A percentile compares a stretch with the other conserved stretches of the same genome.
phyloP scores from a whole-genome alignment of 2,113 vertebrate genomes.

The Nesogale talazaci region DNA sequence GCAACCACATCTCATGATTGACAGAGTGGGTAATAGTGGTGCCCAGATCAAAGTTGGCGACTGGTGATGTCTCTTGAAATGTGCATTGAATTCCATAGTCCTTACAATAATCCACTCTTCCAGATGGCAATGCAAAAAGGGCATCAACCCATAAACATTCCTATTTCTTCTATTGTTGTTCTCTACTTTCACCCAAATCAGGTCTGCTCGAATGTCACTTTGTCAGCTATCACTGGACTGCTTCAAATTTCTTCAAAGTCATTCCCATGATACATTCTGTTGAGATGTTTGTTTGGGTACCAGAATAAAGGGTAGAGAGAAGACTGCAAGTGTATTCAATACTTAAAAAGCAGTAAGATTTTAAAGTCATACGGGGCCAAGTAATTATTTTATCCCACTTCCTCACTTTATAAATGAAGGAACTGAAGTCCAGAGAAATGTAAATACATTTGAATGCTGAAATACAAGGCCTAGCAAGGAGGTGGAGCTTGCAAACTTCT shows the following conservation, averaged over 20 bases:
- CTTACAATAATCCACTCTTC: no score
- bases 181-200: not conserved
- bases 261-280: not conserved
- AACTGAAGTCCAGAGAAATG: not conserved
- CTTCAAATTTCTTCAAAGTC: not conserved
- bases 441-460: not conserved
- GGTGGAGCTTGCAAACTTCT: no score
- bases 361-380: not conserved
- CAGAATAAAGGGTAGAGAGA: not conserved
- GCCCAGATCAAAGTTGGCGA: no score
- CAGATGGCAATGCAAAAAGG: no score
- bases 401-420: not conserved
- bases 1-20: no score
- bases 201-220: not conserved
- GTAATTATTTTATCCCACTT: not conserved
- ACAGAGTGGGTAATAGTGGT: no score
- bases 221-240: not conserved
- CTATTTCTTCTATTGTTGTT: not conserved
- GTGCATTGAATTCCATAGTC: no score
- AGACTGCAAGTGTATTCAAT: not conserved
- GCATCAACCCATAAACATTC: not conserved
- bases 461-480: no score
- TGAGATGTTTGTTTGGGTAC: not conserved
- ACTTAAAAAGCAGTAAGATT: not conserved
- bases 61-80: no score